Evolutionary conservation across 1,140 invertebrate genomes (phyloP), one percentile per base, ranked within the genome.

Genomic region (Drosophila navojoa): DNA sequence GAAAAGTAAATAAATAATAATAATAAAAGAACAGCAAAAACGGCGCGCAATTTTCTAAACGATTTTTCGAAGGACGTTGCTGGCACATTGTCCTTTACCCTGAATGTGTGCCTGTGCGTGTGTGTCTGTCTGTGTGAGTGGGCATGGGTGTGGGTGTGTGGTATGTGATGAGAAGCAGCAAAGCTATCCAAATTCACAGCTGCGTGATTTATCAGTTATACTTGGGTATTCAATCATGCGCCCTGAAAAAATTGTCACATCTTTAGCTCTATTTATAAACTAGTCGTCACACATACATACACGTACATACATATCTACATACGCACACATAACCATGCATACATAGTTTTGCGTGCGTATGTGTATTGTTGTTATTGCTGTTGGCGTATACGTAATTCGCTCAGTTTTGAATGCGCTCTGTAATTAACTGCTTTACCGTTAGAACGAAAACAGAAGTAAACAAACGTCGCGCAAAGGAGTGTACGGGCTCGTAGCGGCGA

Each of bases 211-310:
- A 68, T 72, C 47, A 60, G 62, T 68, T 72, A 67, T 67, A 54
- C 49, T 47, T 60, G 27, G 19, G 54, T 67, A 66, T 71, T 71
- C 70, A 67, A 71, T 71, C 70, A 71, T 67, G 70, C 54, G 70
- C 63, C 59, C 27, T 67, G 54, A 29, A 53, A 29, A 40, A 68
- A 68, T 61, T 68, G 71, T 73, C 64, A 69, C 71, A 73, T 73
- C 71, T 73, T 57, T 42, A 25, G 47, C 42, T 63, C 79, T 82
- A 82, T 79, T 82, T 82, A 84, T 79, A 82, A 71, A 76, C 57
- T 47, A 77, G 27, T 70, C 49, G 60, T 59, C 76, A 58, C 67
- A 71, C 63, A 78, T 47, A 53, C 44, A 27, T 49, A 62, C 45
- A 64, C 42, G 61, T 19, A 49, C 29, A 29, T 29, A 60, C 22